These are phyloP conservation scores for Brachionus sp. DNA, from an alignment of 1,140 invertebrate genomes.

Conservation along the genomic window DNA sequence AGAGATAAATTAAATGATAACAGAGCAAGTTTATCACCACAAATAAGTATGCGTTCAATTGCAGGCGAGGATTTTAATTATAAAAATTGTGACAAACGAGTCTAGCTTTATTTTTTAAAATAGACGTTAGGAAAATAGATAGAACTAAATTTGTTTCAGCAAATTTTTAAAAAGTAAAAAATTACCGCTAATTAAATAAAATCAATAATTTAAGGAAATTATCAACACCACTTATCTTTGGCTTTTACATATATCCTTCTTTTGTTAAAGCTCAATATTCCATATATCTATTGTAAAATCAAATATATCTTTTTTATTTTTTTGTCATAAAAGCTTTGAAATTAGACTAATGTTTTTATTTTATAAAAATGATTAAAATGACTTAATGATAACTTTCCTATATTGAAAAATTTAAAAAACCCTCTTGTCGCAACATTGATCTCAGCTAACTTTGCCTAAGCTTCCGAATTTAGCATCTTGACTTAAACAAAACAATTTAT, in stretches of 20 bases:
- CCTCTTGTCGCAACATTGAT: background rate
- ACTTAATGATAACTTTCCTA: background rate
- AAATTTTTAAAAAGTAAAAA: slow-evolving; percentile 6
- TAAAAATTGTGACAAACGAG: background rate
- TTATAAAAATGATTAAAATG: background rate
- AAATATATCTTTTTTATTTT: slow-evolving; percentile 24
- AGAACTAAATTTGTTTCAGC: slow-evolving; percentile 1
- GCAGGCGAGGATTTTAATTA: background rate
- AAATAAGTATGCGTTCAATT: background rate
- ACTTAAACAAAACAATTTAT: background rate
- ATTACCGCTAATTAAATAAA: slow-evolving; percentile 39
- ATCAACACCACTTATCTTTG: slow-evolving; percentile 32
- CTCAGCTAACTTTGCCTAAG: background rate
- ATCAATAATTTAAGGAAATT: slow-evolving; percentile 41
- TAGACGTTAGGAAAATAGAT: background rate
- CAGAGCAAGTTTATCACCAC: background rate
- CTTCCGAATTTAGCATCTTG: background rate
- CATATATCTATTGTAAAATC: background rate
- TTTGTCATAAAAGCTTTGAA: background rate
- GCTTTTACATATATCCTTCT: background rate
- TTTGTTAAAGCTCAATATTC: background rate
- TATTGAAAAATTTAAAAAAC: background rate
- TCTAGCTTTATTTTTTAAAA: background rate
- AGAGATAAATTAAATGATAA: slow-evolving; percentile 13
- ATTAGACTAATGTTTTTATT: background rate